Evolutionary conservation across 2,113 vertebrate genomes (phyloP).

Genomic region (Aegypius monachus): DNA sequence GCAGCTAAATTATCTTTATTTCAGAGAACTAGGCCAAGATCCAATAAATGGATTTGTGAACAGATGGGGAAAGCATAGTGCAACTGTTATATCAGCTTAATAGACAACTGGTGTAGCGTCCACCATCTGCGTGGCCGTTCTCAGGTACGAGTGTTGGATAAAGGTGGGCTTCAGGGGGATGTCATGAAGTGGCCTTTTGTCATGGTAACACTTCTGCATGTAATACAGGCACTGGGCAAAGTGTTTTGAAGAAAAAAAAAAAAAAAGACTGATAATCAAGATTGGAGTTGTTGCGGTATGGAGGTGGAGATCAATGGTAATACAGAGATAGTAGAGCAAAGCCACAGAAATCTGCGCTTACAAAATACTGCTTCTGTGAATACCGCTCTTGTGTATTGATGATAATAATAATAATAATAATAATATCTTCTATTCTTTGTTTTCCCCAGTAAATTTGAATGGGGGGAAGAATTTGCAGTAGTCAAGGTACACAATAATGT

Average conservation of each 20-base stretch:
- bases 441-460: background rate
- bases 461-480: background rate
- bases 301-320: background rate
- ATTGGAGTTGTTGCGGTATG: background rate
- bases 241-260: background rate
- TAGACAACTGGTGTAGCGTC: background rate
- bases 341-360: background rate
- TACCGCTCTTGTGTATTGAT: background rate
- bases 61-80: background rate
- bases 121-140: background rate
- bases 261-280: background rate
- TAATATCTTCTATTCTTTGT: background rate
- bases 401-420: background rate
- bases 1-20: background rate
- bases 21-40: background rate
- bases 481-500: background rate
- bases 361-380: background rate
- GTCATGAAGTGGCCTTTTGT: background rate
- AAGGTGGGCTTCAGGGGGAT: background rate
- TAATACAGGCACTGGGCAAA: background rate
- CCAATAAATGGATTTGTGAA: background rate
- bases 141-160: background rate
- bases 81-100: background rate
- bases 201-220: background rate
- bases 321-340: background rate